phyloP scores from a whole-genome alignment of 2,113 vertebrate species.

The Prionailurus bengalensis region DNA sequence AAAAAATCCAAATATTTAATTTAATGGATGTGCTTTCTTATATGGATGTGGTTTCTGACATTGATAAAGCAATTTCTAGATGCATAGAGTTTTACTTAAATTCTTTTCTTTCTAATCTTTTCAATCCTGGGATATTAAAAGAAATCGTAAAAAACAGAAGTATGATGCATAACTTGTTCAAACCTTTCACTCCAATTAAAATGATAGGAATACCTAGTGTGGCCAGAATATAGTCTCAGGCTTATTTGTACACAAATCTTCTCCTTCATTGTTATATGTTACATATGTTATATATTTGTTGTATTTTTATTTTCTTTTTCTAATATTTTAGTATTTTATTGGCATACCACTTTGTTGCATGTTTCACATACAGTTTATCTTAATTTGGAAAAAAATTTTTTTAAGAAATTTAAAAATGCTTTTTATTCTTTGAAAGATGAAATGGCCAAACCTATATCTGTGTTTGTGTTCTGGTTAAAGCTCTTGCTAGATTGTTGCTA shows the following conservation, averaged over 20 bases:
- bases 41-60: background rate
- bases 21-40: background rate
- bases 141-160: background rate
- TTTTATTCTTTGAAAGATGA: slow-evolving; percentile 28
- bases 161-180: background rate
- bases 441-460: background rate
- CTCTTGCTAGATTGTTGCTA: background rate
- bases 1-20: background rate
- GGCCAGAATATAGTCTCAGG: background rate
- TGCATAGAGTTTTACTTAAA: background rate
- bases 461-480: background rate
- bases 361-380: background rate
- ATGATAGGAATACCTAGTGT: background rate
- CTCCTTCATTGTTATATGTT: background rate
- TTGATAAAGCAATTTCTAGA: background rate
- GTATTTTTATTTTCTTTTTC: background rate
- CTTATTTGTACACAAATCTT: background rate
- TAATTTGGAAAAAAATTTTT: background rate
- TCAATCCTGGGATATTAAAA: background rate
- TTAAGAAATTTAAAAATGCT: background rate
- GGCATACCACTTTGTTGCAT: background rate
- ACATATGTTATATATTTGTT: too few species aligned
- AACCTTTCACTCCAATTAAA: background rate
- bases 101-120: background rate
- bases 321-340: slow-evolving; percentile 28